A percentile compares a stretch with the other conserved stretches of the same genome.
Conservation (phyloP, 2,113 vertebrate genomes). For the Erythrolamprus reginae region DNA sequence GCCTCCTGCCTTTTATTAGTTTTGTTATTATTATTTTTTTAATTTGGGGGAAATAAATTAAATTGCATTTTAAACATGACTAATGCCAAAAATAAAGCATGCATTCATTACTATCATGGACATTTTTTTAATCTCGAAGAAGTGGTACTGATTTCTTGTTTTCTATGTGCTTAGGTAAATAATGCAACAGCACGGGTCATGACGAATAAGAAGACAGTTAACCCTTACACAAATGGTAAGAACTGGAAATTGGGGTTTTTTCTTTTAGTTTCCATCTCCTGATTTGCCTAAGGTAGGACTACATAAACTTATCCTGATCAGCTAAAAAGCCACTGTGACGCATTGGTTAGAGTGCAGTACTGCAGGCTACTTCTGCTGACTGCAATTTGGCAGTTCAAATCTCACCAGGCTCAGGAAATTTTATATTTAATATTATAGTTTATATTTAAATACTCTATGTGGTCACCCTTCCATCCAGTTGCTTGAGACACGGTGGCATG, state of each 20-base stretch:
- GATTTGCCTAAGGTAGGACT: not conserved
- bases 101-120: constrained; percentile 50
- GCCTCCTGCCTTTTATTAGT: constrained; percentile 67
- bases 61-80: constrained; percentile 73
- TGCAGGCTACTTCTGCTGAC: too few relatives aligned
- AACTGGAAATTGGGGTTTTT: constrained; percentile 1
- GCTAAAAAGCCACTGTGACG: too few relatives aligned
- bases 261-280: not conserved
- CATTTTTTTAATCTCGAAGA: constrained; percentile 6
- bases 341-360: too few relatives aligned
- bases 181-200: constrained; percentile 96
- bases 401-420: too few relatives aligned
- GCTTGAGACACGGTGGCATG: too few relatives aligned
- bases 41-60: constrained; percentile 61
- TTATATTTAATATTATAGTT: too few relatives aligned
- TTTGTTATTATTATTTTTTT: not conserved
- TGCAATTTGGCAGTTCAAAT: too few relatives aligned
- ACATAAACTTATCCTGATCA: too few relatives aligned
- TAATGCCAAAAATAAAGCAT: constrained; percentile 81
- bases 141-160: constrained; percentile 55
- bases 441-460: too few relatives aligned
- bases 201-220: constrained; percentile 98
- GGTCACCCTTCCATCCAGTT: too few relatives aligned
- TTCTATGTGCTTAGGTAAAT: constrained; percentile 91
- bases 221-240: constrained; percentile 97